These are phyloP conservation scores for Villa cingulata DNA, from an alignment of 2,888 invertebrate species.

Conservation along the genomic window DNA sequence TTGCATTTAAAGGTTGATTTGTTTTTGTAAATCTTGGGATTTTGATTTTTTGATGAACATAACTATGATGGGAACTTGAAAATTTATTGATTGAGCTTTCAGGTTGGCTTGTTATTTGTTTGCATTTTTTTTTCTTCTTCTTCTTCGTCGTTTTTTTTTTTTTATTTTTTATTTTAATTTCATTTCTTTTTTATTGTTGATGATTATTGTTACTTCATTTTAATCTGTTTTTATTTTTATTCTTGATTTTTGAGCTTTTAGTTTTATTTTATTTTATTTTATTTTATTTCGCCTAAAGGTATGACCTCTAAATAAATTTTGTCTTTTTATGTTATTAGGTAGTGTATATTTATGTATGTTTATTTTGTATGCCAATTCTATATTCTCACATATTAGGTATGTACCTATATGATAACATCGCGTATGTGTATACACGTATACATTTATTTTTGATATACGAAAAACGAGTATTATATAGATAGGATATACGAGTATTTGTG, in stretches of 20 bases:
- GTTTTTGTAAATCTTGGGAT: background rate
- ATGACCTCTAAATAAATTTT: constrained; percentile 8
- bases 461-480: no score
- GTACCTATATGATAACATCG: no score
- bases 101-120: background rate
- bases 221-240: no score
- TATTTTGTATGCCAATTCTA: no score
- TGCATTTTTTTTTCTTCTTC: background rate
- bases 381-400: no score
- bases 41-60: background rate
- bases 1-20: background rate
- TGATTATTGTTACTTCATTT: no score
- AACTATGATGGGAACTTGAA: constrained; percentile 9
- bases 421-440: no score
- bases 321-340: background rate
- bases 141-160: background rate
- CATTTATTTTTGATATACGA: no score
- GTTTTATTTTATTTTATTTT: no score
- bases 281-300: constrained; percentile 4
- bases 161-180: background rate
- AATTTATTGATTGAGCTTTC: constrained; percentile 7
- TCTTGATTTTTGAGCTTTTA: no score
- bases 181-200: no score
- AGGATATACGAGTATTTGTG: no score
- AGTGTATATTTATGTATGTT: background rate